A percentile compares a stretch with the other conserved stretches of the same genome.
Evolutionary conservation across 2,888 invertebrate species (phyloP).

Genomic region (Ditylenchus weischeri): DNA sequence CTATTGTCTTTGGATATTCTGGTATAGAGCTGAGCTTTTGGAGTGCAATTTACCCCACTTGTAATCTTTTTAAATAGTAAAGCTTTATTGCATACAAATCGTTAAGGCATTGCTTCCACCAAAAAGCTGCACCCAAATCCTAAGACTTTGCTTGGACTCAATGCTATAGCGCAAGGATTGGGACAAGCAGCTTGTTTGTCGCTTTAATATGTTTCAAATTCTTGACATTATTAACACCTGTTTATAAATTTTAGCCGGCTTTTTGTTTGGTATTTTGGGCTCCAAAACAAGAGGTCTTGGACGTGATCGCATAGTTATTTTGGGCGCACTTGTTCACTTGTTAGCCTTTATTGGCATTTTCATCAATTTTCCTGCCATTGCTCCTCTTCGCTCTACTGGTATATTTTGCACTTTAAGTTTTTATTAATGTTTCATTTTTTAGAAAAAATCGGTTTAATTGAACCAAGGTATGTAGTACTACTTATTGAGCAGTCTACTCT

Average conservation of each 20-base stretch:
- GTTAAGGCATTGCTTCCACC: slow-evolving; percentile 13
- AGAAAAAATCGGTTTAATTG: slow-evolving; percentile 22
- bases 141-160: slow-evolving; percentile 28
- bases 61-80: background rate
- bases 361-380: slow-evolving; percentile 34
- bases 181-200: slow-evolving; percentile 27
- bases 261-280: slow-evolving; percentile 23
- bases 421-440: no score
- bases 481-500: no score
- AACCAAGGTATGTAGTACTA: slow-evolving; percentile 29
- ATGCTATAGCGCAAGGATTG: slow-evolving; percentile 25
- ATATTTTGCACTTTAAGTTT: no score
- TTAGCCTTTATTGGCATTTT: slow-evolving; percentile 26
- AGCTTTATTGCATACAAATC: no score
- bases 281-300: slow-evolving; percentile 23
- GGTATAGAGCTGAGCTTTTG: slow-evolving; percentile 25
- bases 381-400: slow-evolving; percentile 32
- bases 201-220: no score
- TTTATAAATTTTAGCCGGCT: slow-evolving; percentile 23
- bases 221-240: no score
- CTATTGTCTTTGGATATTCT: slow-evolving; percentile 32
- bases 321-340: slow-evolving; percentile 35
- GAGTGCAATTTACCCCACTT: slow-evolving; percentile 4
- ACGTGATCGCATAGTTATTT: slow-evolving; percentile 30
- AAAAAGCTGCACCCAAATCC: slow-evolving; percentile 19